Evolutionary conservation across 2,888 invertebrate species (phyloP), one percentile per base, ranked within the genome.

Genomic region (Mesorhabditis spiculigera): DNA sequence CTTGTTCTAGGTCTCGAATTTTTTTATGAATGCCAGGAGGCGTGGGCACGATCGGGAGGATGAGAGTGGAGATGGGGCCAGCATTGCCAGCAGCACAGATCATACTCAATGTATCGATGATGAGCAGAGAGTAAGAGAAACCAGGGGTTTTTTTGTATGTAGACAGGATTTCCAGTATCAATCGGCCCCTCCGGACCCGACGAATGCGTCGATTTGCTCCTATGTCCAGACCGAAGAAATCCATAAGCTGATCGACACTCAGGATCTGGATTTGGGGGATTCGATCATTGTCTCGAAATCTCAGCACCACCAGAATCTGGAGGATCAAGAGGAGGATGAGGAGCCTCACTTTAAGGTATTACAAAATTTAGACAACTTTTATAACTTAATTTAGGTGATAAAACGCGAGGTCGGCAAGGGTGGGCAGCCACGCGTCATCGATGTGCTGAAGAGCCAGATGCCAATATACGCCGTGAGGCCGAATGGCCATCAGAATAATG

Each of bases 1-100:
- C 13, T 43, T 63, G 4, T 97, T 69, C 5, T 45, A 71, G 73
- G 71, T 78, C 72, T 96, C 97, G 67, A 98, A 98, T 88, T 98
- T 98, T 90, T 98, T 99, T 89, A 98, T 99, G 98, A 98, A 98
- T 88, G 98, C 98, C n/a, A 90, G 97, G 73, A 90, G 98, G 82
- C 91, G 97, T 78, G 66, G 43, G 44, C 16, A 43, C 42, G 66
- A 65, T 50, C 58, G 58, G n/a, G 58, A 50, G 58, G n/a, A n/a
- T 50, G 58, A 50, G n/a, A 50, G 58, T n/a, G 58, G 58, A 13
- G 58, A 50, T 50, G 58, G 58, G n/a, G 58, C 58, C 0, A 50
- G 58, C 58, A 50, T 50, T 50, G 58, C 58, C 10, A 13, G 10
- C 8, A 50, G 58, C n/a, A 50, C 58, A 50, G 58, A 50, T 13